Conservation (phyloP, 1,140 invertebrate genomes). For the Rhopalosiphum padi region DNA sequence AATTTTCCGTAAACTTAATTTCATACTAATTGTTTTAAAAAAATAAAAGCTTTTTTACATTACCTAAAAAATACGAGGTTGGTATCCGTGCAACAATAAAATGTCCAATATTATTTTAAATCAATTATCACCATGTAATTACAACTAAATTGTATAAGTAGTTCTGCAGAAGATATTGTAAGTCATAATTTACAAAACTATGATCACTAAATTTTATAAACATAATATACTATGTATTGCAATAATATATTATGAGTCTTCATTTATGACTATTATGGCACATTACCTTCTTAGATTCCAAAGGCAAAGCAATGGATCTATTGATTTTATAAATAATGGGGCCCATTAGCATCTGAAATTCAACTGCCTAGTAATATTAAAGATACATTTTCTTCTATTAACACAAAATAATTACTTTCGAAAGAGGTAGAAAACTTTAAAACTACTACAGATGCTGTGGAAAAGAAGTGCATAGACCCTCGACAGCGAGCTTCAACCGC, state of each 20-base stretch:
- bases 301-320: too few species aligned
- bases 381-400: constrained; percentile 82
- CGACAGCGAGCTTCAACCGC: constrained; percentile 48
- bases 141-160: background rate
- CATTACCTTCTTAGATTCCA: too few species aligned
- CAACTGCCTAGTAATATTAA: constrained; percentile 82
- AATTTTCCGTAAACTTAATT: background rate
- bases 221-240: too few species aligned
- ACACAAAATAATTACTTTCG: constrained; percentile 61
- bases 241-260: too few species aligned
- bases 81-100: background rate
- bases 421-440: constrained; percentile 24
- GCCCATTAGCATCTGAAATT: constrained; percentile 69
- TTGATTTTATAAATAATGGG: constrained; percentile 60
- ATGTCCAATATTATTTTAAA: background rate
- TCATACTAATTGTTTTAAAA: background rate
- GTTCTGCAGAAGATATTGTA: background rate
- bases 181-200: too few species aligned
- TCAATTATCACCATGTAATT: background rate
- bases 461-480: constrained; percentile 61
- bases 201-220: too few species aligned
- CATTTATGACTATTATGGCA: too few species aligned
- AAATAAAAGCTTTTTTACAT: background rate
- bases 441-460: background rate
- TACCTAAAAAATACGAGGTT: background rate